phyloP scores from a whole-genome alignment of 2,797 vertebrate genomes.

The Anguilla obscura region DNA sequence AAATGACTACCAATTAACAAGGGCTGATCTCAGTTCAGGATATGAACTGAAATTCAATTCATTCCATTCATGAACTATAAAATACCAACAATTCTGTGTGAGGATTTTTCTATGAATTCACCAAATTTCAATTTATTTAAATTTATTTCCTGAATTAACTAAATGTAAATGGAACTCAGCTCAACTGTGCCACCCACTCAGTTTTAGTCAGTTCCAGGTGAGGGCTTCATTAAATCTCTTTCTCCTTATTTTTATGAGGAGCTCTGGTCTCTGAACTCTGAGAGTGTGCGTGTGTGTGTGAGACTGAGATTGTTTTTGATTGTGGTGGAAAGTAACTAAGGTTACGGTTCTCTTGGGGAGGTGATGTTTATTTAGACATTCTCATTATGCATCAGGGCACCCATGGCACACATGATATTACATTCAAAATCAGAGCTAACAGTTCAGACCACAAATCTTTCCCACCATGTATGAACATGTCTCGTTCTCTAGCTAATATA shows the following conservation, averaged over 20 bases:
- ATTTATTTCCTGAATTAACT: neutral
- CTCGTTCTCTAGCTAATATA: neutral
- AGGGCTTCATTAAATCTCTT: neutral
- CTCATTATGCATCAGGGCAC: neutral
- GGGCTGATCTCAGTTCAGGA: too few relatives aligned
- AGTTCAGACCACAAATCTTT: neutral
- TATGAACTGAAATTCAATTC: too few relatives aligned
- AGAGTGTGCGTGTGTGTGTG: neutral
- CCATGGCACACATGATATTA: neutral
- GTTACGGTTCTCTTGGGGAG: neutral
- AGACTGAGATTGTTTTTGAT: neutral
- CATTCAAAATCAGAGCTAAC: neutral
- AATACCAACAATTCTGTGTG: too few relatives aligned
- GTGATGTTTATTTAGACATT: neutral
- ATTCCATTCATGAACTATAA: too few relatives aligned
- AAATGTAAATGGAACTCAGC: neutral
- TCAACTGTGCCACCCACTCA: neutral
- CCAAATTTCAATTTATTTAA: neutral
- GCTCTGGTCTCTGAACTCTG: neutral
- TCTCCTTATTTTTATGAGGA: neutral
- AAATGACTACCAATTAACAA: neutral
- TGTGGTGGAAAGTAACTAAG: slow-evolving; percentile 12
- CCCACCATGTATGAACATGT: neutral
- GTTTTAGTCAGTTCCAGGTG: neutral
- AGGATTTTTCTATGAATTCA: neutral